Conservation (phyloP, 2,797 vertebrate species). For the Platalea minor region DNA sequence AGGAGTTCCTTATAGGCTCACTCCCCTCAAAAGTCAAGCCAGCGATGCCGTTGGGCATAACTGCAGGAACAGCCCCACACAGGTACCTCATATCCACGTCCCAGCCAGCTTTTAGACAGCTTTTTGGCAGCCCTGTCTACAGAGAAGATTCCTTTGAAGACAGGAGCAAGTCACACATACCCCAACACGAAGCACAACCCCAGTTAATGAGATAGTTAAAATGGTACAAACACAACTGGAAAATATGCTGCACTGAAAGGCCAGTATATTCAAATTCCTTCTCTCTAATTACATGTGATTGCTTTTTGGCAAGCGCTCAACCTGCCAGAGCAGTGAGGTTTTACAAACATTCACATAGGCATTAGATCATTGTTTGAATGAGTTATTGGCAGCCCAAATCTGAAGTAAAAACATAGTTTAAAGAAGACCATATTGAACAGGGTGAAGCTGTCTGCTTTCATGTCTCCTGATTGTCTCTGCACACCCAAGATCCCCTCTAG, state of each 20-base stretch:
- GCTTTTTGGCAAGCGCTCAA: slow-evolving; percentile 59
- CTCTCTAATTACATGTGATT: slow-evolving; percentile 65
- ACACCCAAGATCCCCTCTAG: background rate
- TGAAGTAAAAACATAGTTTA: slow-evolving; percentile 59
- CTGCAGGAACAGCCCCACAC: background rate
- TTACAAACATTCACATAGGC: slow-evolving; percentile 68
- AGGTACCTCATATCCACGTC: background rate
- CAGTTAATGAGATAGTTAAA: background rate
- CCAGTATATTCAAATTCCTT: slow-evolving; percentile 39
- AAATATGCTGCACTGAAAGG: slow-evolving; percentile 33
- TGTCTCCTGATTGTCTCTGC: background rate
- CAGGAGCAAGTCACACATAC: background rate
- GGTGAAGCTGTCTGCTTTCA: slow-evolving; percentile 45
- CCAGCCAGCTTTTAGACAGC: background rate
- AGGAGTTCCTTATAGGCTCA: background rate
- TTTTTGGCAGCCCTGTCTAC: background rate
- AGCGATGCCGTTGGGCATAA: background rate
- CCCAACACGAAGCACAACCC: background rate
- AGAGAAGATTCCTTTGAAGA: background rate
- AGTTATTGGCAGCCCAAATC: slow-evolving; percentile 63
- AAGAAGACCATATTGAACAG: slow-evolving; percentile 45
- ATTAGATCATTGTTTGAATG: slow-evolving; percentile 73
- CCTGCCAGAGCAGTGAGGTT: slow-evolving; percentile 68
- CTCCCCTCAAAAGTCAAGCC: background rate
- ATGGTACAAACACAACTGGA: slow-evolving; percentile 38